Percentiles rank a stretch among this genome's conserved stretches.
Conservation (phyloP, 2,113 vertebrate species). For the Daphoenositta chrysoptera region DNA sequence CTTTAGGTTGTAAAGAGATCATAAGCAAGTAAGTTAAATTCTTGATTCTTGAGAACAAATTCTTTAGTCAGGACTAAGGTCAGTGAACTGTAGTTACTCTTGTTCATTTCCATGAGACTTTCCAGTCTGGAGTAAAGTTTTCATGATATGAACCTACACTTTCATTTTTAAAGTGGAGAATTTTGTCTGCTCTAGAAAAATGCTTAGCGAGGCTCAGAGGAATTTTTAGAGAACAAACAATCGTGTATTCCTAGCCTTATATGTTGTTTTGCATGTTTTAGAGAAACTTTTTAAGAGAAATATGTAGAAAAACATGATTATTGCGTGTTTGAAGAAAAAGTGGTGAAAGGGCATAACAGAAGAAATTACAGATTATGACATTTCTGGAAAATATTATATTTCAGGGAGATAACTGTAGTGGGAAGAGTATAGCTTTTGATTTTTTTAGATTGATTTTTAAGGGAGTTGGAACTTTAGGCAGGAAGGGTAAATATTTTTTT, state of each 20-base stretch:
- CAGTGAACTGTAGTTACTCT: background rate
- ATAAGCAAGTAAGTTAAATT: conserved; percentile 52
- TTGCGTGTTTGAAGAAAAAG: background rate
- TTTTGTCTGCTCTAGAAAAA: background rate
- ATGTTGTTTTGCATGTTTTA: background rate
- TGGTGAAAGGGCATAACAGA: background rate
- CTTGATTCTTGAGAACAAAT: background rate
- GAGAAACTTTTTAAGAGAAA: background rate
- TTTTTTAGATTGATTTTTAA: background rate
- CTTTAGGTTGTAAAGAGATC: conserved; percentile 40
- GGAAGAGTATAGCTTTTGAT: background rate
- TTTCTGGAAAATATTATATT: background rate
- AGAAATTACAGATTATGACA: background rate
- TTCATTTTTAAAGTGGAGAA: background rate
- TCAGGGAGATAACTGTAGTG: background rate
- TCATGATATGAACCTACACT: background rate
- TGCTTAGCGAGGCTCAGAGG: background rate
- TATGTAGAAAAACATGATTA: background rate
- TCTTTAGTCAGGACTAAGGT: background rate
- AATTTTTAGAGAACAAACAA: background rate
- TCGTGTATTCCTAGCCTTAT: background rate
- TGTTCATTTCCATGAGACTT: background rate
- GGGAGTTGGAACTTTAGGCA: background rate
- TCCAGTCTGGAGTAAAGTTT: background rate
- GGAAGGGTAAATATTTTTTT: background rate